A percentile compares a stretch with the other conserved stretches of the same genome.
These are phyloP conservation scores for Paedocypris micromegethes DNA, from an alignment of 2,797 vertebrate species.

Conservation along the genomic window DNA sequence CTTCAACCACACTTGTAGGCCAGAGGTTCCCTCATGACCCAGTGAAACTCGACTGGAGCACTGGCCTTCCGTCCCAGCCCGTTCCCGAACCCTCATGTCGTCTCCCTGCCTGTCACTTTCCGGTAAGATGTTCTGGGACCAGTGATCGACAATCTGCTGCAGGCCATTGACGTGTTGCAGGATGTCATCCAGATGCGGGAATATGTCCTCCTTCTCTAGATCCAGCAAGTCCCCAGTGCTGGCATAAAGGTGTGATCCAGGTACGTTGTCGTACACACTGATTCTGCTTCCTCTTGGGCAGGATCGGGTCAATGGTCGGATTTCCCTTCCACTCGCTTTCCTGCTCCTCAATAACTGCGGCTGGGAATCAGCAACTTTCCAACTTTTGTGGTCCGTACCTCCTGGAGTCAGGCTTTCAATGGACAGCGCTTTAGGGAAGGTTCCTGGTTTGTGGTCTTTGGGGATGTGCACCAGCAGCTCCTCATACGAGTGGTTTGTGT, in stretches of 20 bases:
- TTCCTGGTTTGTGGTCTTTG: slow-evolving; percentile 96
- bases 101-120: slow-evolving; percentile 61
- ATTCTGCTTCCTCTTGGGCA: slow-evolving; percentile 86
- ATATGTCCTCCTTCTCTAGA: slow-evolving; percentile 84
- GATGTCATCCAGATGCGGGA: slow-evolving; percentile 89
- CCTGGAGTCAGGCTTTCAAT: slow-evolving; percentile 91
- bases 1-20: slow-evolving; percentile 81
- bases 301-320: slow-evolving; percentile 66
- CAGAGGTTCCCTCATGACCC: slow-evolving; percentile 87
- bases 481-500: slow-evolving; percentile 84
- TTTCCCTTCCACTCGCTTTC: slow-evolving; percentile 62
- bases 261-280: slow-evolving; percentile 96
- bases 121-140: slow-evolving; percentile 84
- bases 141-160: slow-evolving; percentile 87
- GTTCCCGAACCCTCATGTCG: not conserved
- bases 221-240: slow-evolving; percentile 94
- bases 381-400: slow-evolving; percentile 41
- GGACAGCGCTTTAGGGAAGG: slow-evolving; percentile 95
- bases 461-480: slow-evolving; percentile 89
- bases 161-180: slow-evolving; percentile 88
- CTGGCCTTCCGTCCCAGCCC: slow-evolving; percentile 56
- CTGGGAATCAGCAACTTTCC: slow-evolving; percentile 42
- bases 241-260: slow-evolving; percentile 89
- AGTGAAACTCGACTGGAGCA: slow-evolving; percentile 78
- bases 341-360: slow-evolving; percentile 44